Evolutionary conservation across 23 tunicate genomes (phyloP).

Genomic region (Halocynthia roretzi): DNA sequence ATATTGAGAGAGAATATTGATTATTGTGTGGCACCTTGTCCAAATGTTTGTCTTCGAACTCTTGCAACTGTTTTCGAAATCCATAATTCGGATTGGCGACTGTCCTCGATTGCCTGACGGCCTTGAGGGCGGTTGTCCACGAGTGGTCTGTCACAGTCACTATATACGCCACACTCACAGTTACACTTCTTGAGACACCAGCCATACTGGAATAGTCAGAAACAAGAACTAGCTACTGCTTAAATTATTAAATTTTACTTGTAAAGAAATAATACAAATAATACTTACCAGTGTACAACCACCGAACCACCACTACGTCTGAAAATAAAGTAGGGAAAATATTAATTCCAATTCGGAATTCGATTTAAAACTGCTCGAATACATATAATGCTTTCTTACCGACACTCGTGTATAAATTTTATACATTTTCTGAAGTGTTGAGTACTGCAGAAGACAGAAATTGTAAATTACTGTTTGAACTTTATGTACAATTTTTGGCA

Average conservation of each 20-base stretch:
- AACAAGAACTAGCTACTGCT: not conserved
- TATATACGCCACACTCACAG: slow-evolving; percentile 72
- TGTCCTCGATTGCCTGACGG: slow-evolving; percentile 48
- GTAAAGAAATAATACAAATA: not conserved
- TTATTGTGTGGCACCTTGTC: slow-evolving; percentile 22
- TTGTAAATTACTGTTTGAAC: not conserved
- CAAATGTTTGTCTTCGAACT: slow-evolving; percentile 37
- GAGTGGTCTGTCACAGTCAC: slow-evolving; percentile 64
- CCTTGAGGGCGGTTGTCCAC: slow-evolving; percentile 45
- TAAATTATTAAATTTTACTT: not conserved
- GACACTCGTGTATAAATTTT: slow-evolving; percentile 63
- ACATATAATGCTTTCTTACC: slow-evolving; percentile 14
- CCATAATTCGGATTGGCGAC: slow-evolving; percentile 81
- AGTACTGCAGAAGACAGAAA: slow-evolving; percentile 25
- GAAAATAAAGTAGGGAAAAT: slow-evolving; percentile 13
- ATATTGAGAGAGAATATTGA: not conserved
- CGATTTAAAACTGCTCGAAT: not conserved
- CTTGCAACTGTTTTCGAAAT: slow-evolving; percentile 57
- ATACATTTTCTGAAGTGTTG: slow-evolving; percentile 54
- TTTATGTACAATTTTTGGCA: not conserved
- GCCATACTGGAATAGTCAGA: slow-evolving; percentile 49
- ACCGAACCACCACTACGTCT: slow-evolving; percentile 76
- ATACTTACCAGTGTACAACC: slow-evolving; percentile 85
- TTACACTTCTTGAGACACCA: slow-evolving; percentile 87
- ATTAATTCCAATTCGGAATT: not conserved